Conservation (phyloP, 2,888 invertebrate species). For the Halictus ligatus region DNA sequence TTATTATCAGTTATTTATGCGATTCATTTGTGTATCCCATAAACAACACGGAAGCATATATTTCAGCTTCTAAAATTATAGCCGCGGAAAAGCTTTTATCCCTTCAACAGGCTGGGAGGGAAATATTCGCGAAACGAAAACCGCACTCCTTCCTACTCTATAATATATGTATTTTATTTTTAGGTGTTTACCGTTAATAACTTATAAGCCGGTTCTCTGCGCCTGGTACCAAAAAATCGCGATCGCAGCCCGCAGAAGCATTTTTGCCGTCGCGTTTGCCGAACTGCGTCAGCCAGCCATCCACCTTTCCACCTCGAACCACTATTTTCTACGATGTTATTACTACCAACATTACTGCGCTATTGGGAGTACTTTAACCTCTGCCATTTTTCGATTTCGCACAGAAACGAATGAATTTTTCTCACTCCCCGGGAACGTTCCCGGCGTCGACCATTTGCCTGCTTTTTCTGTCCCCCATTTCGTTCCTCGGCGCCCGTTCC, state of each 20-base stretch:
- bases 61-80: neutral
- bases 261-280: neutral
- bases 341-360: slow-evolving; percentile 51
- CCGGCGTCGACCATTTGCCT: slow-evolving; percentile 19
- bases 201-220: neutral
- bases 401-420: slow-evolving; percentile 49
- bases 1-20: neutral
- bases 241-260: neutral
- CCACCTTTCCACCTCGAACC: slow-evolving; percentile 11
- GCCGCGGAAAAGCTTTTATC: neutral
- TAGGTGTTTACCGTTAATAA: neutral
- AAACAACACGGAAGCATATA: neutral
- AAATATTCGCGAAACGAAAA: neutral
- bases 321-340: slow-evolving; percentile 62
- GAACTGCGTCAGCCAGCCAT: slow-evolving; percentile 8
- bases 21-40: neutral
- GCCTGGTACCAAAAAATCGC: neutral
- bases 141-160: neutral
- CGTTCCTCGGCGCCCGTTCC: neutral
- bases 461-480: neutral
- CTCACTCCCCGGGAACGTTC: slow-evolving; percentile 10
- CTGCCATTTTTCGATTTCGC: slow-evolving; percentile 50
- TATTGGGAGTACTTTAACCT: slow-evolving; percentile 38
- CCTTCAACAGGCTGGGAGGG: neutral
- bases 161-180: neutral